Percentiles rank a stretch among this genome's conserved stretches.
Conservation (phyloP, 2,888 invertebrate species). For the Ormyrus rosae region DNA sequence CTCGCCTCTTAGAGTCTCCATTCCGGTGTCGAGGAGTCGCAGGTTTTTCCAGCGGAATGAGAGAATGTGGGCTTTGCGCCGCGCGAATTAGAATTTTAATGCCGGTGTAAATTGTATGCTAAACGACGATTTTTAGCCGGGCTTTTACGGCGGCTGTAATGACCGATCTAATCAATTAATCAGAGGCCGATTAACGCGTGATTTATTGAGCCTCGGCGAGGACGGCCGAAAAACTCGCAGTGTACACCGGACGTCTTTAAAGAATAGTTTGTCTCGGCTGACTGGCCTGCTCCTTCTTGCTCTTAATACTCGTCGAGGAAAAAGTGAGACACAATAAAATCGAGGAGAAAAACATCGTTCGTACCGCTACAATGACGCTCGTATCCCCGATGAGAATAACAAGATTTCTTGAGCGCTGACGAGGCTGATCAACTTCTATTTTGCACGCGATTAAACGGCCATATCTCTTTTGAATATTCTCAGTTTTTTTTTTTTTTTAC, state of each 20-base stretch:
- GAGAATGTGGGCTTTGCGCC: no score
- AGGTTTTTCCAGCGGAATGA: neutral
- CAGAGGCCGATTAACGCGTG: slow-evolving; percentile 17
- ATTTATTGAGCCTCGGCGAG: slow-evolving; percentile 15
- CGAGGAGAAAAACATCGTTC: neutral
- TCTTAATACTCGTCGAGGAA: neutral
- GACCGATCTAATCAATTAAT: slow-evolving; percentile 33
- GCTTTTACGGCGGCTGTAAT: neutral
- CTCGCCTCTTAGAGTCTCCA: neutral
- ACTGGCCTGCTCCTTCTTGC: neutral
- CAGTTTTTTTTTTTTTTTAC: no score
- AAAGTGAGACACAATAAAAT: slow-evolving; percentile 12
- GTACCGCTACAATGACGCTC: neutral
- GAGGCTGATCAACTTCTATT: no score
- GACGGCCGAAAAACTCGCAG: slow-evolving; percentile 1
- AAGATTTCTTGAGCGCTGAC: slow-evolving; percentile 3
- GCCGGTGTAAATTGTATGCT: no score
- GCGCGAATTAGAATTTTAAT: no score
- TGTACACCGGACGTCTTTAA: slow-evolving; percentile 12
- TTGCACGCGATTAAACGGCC: no score
- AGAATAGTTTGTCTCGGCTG: slow-evolving; percentile 25
- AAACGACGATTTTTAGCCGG: no score
- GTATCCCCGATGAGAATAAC: neutral
- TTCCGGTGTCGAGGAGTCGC: neutral
- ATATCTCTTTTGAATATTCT: no score